These are phyloP conservation scores for Caenorhabditis briggsae DNA, from an alignment of 1,140 invertebrate genomes.

Conservation along the genomic window DNA sequence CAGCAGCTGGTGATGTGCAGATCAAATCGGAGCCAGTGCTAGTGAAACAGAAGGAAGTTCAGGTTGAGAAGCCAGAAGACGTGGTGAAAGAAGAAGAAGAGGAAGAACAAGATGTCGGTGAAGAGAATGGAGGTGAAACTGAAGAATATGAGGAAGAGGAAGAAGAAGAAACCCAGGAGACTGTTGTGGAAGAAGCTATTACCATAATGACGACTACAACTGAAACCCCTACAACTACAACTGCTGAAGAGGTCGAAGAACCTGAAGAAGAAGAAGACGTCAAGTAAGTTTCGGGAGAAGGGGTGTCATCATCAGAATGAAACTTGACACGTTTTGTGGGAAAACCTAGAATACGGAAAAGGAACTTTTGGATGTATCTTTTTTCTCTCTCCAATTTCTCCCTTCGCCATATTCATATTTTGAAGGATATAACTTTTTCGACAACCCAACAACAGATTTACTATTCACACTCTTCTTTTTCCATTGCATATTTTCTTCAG, in stretches of 20 bases:
- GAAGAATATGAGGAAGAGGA: slow-evolving; percentile 19
- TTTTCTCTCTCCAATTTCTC: too few species aligned
- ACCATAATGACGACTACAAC: background rate
- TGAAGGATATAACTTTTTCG: too few species aligned
- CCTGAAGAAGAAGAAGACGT: background rate
- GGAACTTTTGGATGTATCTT: too few species aligned
- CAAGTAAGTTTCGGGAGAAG: background rate
- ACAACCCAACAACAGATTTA: background rate
- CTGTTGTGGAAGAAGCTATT: background rate
- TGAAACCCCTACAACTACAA: background rate
- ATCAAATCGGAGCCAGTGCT: background rate
- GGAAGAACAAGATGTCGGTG: slow-evolving; percentile 6
- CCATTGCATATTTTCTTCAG: background rate
- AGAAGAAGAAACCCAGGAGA: background rate
- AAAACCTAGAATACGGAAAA: background rate
- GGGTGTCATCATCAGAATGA: slow-evolving; percentile 13
- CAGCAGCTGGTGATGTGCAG: background rate
- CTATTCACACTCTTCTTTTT: slow-evolving; percentile 9
- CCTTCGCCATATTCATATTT: too few species aligned
- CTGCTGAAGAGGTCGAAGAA: background rate
- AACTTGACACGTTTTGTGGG: slow-evolving; percentile 34
- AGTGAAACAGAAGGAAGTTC: background rate
- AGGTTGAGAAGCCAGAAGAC: background rate
- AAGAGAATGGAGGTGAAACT: slow-evolving; percentile 17
- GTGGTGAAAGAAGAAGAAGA: background rate